Base-by-base conservation (phyloP, 2,797 vertebrate genomes). In the Myiothlypis coronata region DNA sequence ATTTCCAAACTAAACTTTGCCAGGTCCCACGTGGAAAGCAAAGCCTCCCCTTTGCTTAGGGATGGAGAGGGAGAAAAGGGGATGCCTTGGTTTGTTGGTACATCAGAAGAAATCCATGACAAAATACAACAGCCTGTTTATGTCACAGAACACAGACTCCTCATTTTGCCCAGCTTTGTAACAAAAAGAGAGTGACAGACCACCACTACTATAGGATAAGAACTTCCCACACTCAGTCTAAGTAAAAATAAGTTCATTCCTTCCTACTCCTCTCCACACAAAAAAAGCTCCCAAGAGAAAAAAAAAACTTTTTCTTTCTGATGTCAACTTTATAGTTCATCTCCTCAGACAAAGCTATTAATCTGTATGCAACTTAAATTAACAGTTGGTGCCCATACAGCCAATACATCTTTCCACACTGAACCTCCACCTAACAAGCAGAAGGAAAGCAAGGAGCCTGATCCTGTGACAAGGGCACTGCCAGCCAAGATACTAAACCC, bases 301-400 rank as follows among this genome's bases (percentile, higher is more conserved):
- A 37, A 37, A 37, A 37, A 5, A 12, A 12, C 12, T 10, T 1
- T 13, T 41, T 17, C 32, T 39, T 75, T 77, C n/a, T 28, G 41
- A 23, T 10, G 22, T 72, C 67, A 67, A 7, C 32, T 64, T 84
- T 8, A 65, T 37, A 74, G 9, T 46, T 70, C 21, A 65, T 9
- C 35, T 67, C 81, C 63, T 64, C 52, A 70, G 68, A 72, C 4
- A 0, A 14, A 18, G 26, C 30, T 53, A 23, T 46, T 61, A 46
- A 80, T 20, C 43, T 60, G 9, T 2, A 43, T 0, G 18, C 11
- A 57, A 13, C n/a, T 60, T 59, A 74, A 35, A 74, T 24, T 3
- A 4, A 28, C 27, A 43, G 16, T 16, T 2, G 0, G 34, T 16
- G 22, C 18, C 21, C 0, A 0, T 27, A 30, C 8, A 87, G 41